phyloP scores from a whole-genome alignment of 2,888 invertebrate genomes.

The Brachynemurus nebulosus region DNA sequence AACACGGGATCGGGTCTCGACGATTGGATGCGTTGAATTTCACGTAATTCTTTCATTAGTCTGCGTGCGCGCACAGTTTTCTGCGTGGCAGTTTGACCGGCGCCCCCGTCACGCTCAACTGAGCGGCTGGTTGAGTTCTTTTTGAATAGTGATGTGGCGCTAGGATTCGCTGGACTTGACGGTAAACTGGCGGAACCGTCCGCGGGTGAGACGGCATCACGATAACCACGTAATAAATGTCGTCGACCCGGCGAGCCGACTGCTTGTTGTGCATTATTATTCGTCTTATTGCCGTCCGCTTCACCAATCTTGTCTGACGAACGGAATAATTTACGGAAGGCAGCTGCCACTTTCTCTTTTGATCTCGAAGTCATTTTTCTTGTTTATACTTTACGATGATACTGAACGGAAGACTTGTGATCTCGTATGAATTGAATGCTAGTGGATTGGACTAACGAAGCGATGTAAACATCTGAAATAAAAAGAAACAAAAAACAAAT shows the following conservation, averaged over 20 bases:
- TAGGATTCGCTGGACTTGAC: constrained; percentile 33
- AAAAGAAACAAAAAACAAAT: too few relatives aligned
- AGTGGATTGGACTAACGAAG: too few relatives aligned
- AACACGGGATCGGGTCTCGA: constrained; percentile 58
- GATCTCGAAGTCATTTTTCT: constrained; percentile 63
- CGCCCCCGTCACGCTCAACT: constrained; percentile 11
- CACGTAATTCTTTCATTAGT: constrained; percentile 74
- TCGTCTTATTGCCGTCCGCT: constrained; percentile 28
- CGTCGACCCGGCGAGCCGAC: constrained; percentile 30
- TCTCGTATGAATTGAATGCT: too few relatives aligned
- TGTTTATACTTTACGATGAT: too few relatives aligned
- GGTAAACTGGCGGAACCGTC: constrained; percentile 36
- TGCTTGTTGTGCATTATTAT: constrained; percentile 30
- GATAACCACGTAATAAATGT: constrained; percentile 23
- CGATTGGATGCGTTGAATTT: constrained; percentile 60
- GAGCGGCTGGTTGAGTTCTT: constrained; percentile 25
- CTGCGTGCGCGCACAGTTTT: constrained; percentile 58
- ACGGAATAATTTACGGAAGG: constrained; percentile 64
- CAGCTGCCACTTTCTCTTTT: constrained; percentile 69
- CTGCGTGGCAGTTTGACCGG: constrained; percentile 32
- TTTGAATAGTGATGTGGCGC: constrained; percentile 28
- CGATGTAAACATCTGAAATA: too few relatives aligned
- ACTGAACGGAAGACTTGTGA: too few relatives aligned
- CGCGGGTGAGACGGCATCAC: constrained; percentile 24
- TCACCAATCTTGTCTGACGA: constrained; percentile 54